Evolutionary conservation across 2,888 invertebrate genomes (phyloP), one percentile per base, ranked within the genome.

Genomic region (Chironomus tentans): DNA sequence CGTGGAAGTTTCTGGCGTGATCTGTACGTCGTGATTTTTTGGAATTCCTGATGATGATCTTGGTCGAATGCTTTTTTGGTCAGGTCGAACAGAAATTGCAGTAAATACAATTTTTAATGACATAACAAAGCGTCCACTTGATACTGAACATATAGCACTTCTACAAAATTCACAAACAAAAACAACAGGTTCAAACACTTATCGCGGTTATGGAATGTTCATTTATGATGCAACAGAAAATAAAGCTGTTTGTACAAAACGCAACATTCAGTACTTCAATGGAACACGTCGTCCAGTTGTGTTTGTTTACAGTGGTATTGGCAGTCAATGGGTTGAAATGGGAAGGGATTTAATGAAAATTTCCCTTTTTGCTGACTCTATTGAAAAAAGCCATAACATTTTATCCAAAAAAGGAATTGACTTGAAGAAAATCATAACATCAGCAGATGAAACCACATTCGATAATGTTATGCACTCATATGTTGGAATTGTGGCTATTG

Each of bases 291-390:
- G 89, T 2, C 91, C 93, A 0, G 85, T 94, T 0, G 94, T 93
- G 91, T 93, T 91, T 81, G 88, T 93, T 71, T 95, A 94, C 84
- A 91, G 94, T 56, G 94, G 94, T 62, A 91, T 94, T 91, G 92
- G 92, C 6, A 89, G 91, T 0, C 92, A 93, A 80, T 93, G 93
- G 92, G 84, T 88, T 15, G 90, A 90, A 77, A 92, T 94, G 91
- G 93, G 90, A 22, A 84, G 86, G 10, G 85, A 88, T 76, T 86
- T 94, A 77, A 88, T 93, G 87, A 84, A 86, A 78, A 85, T 93
- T 24, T 90, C 91, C 0, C 83, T 87, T 12, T 93, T 94, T 82
- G 86, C 88, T 75, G 85, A 88, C 68, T 89, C 92, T 56, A 88
- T 93, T 78, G 82, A 88, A 77, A 65, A 84, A 78, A 87, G 87